Conservation (phyloP, 1,140 invertebrate genomes). For the Drosophila orena region DNA sequence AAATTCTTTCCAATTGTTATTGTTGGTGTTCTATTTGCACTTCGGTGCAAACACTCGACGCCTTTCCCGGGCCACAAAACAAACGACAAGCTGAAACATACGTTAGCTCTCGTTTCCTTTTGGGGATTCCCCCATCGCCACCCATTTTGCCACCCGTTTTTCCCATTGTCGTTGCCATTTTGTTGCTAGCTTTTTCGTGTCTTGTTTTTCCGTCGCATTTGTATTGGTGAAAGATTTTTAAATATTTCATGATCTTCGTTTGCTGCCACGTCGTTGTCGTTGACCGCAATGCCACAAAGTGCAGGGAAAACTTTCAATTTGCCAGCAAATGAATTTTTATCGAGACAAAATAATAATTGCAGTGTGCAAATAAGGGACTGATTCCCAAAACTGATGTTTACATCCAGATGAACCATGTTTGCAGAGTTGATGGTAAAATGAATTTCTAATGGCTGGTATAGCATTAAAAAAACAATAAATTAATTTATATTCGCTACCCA, state of each 20-base stretch:
- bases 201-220: slow-evolving; percentile 39
- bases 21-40: slow-evolving; percentile 82
- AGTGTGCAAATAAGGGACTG: slow-evolving; percentile 27
- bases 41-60: slow-evolving; percentile 76
- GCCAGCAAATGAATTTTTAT: slow-evolving; percentile 46
- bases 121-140: slow-evolving; percentile 43
- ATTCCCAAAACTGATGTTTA: slow-evolving; percentile 10
- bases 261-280: slow-evolving; percentile 1
- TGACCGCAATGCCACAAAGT: slow-evolving; percentile 29
- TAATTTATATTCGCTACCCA: no score
- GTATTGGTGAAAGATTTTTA: slow-evolving; percentile 68
- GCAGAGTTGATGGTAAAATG: neutral
- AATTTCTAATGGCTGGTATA: neutral
- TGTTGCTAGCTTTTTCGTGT: slow-evolving; percentile 46
- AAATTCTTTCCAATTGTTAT: slow-evolving; percentile 84
- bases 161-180: slow-evolving; percentile 52
- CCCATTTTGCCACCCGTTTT: neutral
- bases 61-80: slow-evolving; percentile 48
- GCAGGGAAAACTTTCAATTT: slow-evolving; percentile 44
- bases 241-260: slow-evolving; percentile 61
- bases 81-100: slow-evolving; percentile 65
- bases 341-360: slow-evolving; percentile 44
- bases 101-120: slow-evolving; percentile 73
- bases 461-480: neutral
- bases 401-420: neutral